Percentiles rank a stretch among this genome's conserved stretches.
Conservation (phyloP, 2,113 vertebrate species). For the Gadus macrocephalus region DNA sequence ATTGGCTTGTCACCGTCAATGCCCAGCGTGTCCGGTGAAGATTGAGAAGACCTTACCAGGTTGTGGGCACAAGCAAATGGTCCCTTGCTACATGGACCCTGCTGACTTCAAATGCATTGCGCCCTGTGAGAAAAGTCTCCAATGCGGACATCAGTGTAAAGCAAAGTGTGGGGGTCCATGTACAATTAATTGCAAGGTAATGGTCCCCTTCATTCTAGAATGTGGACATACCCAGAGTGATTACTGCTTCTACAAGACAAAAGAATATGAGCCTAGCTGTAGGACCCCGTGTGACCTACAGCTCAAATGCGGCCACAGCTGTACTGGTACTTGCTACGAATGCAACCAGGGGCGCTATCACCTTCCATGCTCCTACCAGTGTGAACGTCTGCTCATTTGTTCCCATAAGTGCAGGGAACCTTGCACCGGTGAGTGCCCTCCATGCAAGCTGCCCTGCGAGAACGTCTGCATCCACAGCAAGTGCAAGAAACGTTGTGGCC, state of each 20-base stretch:
- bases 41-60: conserved; percentile 45
- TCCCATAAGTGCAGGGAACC: conserved; percentile 82
- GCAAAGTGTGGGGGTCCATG: conserved; percentile 75
- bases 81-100: conserved; percentile 77
- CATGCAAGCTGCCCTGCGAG: conserved; percentile 76
- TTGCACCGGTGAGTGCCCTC: conserved; percentile 79
- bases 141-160: conserved; percentile 79
- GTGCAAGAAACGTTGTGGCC: conserved; percentile 81
- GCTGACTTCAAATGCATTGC: conserved; percentile 69
- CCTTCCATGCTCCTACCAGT: conserved; percentile 65
- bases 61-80: conserved; percentile 84
- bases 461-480: conserved; percentile 85
- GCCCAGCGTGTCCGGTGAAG: conserved; percentile 71
- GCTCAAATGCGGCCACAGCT: conserved; percentile 74
- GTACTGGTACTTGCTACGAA: conserved; percentile 79
- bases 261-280: conserved; percentile 47
- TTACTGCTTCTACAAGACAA: conserved; percentile 60
- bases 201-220: conserved; percentile 44
- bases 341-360: conserved; percentile 86
- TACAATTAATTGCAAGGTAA: conserved; percentile 58
- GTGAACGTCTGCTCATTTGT: conserved; percentile 79
- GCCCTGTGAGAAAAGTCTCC: conserved; percentile 74
- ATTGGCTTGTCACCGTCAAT: conserved; percentile 67
- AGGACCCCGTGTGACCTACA: conserved; percentile 54
- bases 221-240: conserved; percentile 67